Conservation (phyloP, 2,888 invertebrate species). For the Parochlus steinenii region DNA sequence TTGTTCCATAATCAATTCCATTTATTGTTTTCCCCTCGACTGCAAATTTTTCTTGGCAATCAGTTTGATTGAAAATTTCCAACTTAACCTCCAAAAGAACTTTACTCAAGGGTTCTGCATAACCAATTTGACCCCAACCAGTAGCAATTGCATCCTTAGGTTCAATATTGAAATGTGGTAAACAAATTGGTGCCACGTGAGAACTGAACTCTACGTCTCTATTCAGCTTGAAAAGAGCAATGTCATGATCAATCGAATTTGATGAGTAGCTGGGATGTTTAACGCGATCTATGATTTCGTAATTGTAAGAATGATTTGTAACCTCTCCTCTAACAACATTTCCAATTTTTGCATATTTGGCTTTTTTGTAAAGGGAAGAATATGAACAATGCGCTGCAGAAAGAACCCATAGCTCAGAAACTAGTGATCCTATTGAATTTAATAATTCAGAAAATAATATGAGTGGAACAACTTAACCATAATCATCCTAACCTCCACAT, state of each 20-base stretch:
- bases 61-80: slow-evolving; percentile 5
- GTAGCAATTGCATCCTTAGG: slow-evolving; percentile 4
- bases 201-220: not conserved
- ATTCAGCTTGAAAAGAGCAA: slow-evolving; percentile 3
- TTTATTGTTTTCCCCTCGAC: too few species aligned
- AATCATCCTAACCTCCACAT: too few species aligned
- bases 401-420: slow-evolving; percentile 19
- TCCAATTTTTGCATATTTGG: slow-evolving; percentile 9
- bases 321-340: not conserved
- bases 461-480: too few species aligned
- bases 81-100: slow-evolving; percentile 3
- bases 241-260: slow-evolving; percentile 7
- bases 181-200: slow-evolving; percentile 8
- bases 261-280: slow-evolving; percentile 5
- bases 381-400: slow-evolving; percentile 22
- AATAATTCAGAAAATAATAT: too few species aligned
- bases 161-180: not conserved
- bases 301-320: slow-evolving; percentile 2
- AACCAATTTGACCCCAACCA: slow-evolving; percentile 6
- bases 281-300: slow-evolving; percentile 5
- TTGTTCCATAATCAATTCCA: too few species aligned
- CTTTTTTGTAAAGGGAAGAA: slow-evolving; percentile 16
- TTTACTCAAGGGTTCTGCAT: slow-evolving; percentile 1
- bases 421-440: slow-evolving; percentile 20
- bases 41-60: too few species aligned